Percentiles rank a stretch among this genome's conserved stretches.
These are phyloP conservation scores for Cheilinus undulatus DNA, from an alignment of 2,113 vertebrate genomes.

Conservation along the genomic window DNA sequence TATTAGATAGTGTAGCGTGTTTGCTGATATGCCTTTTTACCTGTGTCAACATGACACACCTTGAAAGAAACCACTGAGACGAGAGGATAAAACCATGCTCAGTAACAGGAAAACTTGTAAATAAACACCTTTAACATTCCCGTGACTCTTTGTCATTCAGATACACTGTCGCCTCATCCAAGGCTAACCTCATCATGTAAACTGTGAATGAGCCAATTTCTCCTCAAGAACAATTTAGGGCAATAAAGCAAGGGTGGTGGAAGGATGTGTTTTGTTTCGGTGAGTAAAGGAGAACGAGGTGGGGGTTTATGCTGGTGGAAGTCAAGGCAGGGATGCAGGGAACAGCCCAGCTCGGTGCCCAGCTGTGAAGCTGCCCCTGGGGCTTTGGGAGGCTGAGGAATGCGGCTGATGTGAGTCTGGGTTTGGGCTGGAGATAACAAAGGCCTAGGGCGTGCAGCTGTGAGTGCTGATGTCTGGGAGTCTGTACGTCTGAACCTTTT, in stretches of 20 bases:
- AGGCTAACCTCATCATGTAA: slow-evolving; percentile 43
- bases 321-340: slow-evolving; percentile 26
- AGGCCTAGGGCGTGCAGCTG: slow-evolving; percentile 69
- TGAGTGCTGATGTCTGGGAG: slow-evolving; percentile 54
- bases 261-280: slow-evolving; percentile 29
- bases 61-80: slow-evolving; percentile 18
- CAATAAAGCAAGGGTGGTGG: slow-evolving; percentile 14
- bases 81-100: slow-evolving; percentile 8
- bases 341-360: slow-evolving; percentile 58
- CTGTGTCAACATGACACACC: slow-evolving; percentile 34
- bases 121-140: slow-evolving; percentile 34
- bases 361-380: slow-evolving; percentile 71
- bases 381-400: slow-evolving; percentile 70
- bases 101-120: slow-evolving; percentile 7
- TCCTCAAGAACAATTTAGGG: slow-evolving; percentile 1
- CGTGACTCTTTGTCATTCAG: slow-evolving; percentile 23
- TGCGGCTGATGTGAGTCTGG: slow-evolving; percentile 71
- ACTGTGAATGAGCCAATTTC: slow-evolving; percentile 29
- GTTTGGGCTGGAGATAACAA: slow-evolving; percentile 61
- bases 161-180: slow-evolving; percentile 1
- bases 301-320: background rate
- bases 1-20: slow-evolving; percentile 50
- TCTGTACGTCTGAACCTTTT: slow-evolving; percentile 23
- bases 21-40: slow-evolving; percentile 52
- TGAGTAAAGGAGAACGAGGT: slow-evolving; percentile 3